Evolutionary conservation across 2,888 invertebrate species (phyloP), one percentile per base, ranked within the genome.

Genomic region (Eupithecia insigniata): DNA sequence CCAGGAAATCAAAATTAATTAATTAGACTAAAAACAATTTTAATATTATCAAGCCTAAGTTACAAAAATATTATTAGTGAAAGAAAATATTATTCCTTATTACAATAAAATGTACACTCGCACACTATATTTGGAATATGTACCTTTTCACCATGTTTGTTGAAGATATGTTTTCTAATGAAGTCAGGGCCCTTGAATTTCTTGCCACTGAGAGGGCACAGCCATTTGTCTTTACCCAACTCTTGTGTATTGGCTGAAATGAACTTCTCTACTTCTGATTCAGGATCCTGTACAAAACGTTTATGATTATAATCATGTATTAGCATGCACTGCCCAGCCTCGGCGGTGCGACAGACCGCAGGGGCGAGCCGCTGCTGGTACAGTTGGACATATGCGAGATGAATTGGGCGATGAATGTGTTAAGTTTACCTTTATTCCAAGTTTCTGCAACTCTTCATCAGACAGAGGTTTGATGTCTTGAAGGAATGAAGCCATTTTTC

Each of bases 101-200:
- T 39, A 2, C 6, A 46, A n/a, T n/a, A n/a, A 8, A 43, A 43
- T 39, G 1, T 12, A 39, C 36, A 43, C 43, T 43, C 5, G 6
- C 6, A 16, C 10, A 26, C 1, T 18, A 26, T 26, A 10, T 28
- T 30, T 18, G 18, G 2, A 30, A 60, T 30, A 16, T 10, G 80
- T 85, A 94, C 97, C 92, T 99, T 99, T 85, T 99, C 99, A 0
- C 92, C 97, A 85, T 99, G 99, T 87, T 99, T 99, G 89, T 99
- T 99, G 87, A 98, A 97, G 78, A 99, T 99, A 89, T 99, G 99
- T 88, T 99, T 99, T 75, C 98, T 96, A 39, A 99, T 99, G 91
- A 99, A 99, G 89, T 99, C 99, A 0, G 99, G 99, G 0, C 99
- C 97, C 89, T 99, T 99, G 92, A 99, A 99, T 89, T 99, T 99